phyloP scores from a whole-genome alignment of 2,113 vertebrate species.

The Grantiella picta region DNA sequence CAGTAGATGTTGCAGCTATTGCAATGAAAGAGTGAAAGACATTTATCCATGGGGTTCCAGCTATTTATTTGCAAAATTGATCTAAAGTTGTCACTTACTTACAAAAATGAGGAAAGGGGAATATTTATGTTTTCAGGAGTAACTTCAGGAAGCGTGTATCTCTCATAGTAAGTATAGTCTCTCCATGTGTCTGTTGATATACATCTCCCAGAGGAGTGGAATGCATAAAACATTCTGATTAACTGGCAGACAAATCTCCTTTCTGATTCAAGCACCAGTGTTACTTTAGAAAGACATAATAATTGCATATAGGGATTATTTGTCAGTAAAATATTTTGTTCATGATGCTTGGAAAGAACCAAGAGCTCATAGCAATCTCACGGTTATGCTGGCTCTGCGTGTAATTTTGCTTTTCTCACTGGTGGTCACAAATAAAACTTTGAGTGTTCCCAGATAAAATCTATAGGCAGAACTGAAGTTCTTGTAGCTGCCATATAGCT shows the following conservation, averaged over 20 bases:
- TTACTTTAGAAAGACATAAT: neutral
- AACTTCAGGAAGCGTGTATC: neutral
- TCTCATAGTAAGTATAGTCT: neutral
- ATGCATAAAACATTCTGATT: neutral
- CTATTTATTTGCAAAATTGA: neutral
- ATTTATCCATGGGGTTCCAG: neutral
- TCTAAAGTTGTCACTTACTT: neutral
- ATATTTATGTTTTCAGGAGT: neutral
- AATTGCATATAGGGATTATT: neutral
- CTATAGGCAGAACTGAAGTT: neutral
- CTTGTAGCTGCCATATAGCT: neutral
- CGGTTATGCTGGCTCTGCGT: neutral
- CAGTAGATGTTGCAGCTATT: neutral
- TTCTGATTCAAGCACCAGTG: neutral
- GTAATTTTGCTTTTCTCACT: neutral
- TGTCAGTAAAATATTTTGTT: neutral
- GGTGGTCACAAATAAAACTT: neutral
- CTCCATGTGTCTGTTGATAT: neutral
- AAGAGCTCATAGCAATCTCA: neutral
- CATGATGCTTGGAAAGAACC: neutral
- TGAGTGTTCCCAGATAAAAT: neutral
- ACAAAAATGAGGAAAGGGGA: neutral
- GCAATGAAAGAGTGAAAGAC: neutral
- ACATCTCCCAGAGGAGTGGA: neutral
- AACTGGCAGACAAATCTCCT: neutral